Evolutionary conservation across 2,113 vertebrate species (phyloP).

Genomic region (Xiphophorus couchianus): DNA sequence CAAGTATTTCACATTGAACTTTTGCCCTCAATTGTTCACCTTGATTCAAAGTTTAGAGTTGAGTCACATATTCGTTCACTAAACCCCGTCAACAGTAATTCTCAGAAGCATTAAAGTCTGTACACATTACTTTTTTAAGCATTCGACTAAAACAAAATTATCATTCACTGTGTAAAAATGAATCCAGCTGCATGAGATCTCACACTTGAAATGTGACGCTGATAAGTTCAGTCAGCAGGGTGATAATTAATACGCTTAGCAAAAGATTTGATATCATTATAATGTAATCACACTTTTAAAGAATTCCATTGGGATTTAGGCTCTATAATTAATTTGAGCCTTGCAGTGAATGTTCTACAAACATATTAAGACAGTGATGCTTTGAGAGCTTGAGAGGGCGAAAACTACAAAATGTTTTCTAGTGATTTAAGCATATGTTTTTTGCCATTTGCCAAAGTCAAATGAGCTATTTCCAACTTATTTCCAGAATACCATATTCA

Average conservation of each 20-base stretch:
- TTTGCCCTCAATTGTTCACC: no score
- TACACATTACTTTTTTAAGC: conserved; percentile 21
- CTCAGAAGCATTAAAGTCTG: conserved; percentile 35
- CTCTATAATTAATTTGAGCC: conserved; percentile 51
- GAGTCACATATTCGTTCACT: conserved; percentile 37
- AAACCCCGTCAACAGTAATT: conserved; percentile 18
- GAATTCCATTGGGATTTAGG: conserved; percentile 38
- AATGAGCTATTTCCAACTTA: neutral
- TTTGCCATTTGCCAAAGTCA: neutral
- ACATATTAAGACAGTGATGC: conserved; percentile 13
- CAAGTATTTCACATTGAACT: no score
- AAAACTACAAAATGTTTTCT: conserved; percentile 2
- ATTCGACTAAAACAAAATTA: conserved; percentile 15
- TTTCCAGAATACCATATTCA: neutral
- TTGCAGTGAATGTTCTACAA: conserved; percentile 10
- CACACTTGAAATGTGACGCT: conserved; percentile 45
- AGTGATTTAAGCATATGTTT: neutral
- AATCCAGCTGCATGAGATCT: conserved; percentile 36
- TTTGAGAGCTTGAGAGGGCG: conserved; percentile 5
- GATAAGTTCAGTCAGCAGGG: conserved; percentile 41
- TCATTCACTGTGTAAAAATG: conserved; percentile 24
- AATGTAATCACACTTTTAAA: conserved; percentile 50
- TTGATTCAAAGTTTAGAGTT: conserved; percentile 28
- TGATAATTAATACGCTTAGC: conserved; percentile 65
- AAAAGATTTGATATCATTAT: conserved; percentile 61